Percentiles rank a stretch among this genome's conserved stretches.
Evolutionary conservation across 2,888 invertebrate species (phyloP).

Genomic region (Troides helena): DNA sequence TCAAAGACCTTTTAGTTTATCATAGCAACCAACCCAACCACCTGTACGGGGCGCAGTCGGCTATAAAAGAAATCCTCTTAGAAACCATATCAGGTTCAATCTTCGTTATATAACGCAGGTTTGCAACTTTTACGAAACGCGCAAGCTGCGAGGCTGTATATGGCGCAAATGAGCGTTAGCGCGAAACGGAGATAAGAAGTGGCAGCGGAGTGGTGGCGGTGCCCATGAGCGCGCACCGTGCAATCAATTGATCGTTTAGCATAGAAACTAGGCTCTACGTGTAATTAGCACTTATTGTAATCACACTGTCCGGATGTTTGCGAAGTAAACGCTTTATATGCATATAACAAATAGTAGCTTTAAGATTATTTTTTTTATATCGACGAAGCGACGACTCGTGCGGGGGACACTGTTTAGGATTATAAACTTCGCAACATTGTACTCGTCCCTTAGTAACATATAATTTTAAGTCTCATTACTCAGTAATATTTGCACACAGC

Average conservation of each 20-base stretch:
- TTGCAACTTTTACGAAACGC: conserved; percentile 9
- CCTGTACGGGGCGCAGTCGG: neutral
- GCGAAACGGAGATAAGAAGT: conserved; percentile 65
- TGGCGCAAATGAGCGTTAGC: conserved; percentile 62
- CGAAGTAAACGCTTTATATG: neutral
- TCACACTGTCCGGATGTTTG: neutral
- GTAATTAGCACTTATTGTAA: conserved; percentile 23
- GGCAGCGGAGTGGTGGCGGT: conserved; percentile 43
- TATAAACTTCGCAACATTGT: no score
- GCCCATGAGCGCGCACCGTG: conserved; percentile 40
- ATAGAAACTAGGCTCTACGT: conserved; percentile 17
- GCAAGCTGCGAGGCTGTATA: conserved; percentile 34
- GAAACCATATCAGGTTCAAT: conserved; percentile 1
- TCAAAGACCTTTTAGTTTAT: neutral
- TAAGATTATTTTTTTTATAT: no score
- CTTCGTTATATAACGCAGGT: conserved; percentile 9
- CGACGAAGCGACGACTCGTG: no score
- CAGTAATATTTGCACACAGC: no score
- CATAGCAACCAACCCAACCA: neutral
- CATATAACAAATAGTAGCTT: neutral
- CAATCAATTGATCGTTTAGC: conserved; percentile 37
- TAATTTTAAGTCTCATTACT: no score
- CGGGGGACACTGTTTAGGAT: no score
- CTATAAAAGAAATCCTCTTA: neutral
- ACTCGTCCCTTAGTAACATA: no score